Evolutionary conservation across 2,888 invertebrate species (phyloP), one percentile per base, ranked within the genome.

Genomic region (Amphipyra tragopoginis): DNA sequence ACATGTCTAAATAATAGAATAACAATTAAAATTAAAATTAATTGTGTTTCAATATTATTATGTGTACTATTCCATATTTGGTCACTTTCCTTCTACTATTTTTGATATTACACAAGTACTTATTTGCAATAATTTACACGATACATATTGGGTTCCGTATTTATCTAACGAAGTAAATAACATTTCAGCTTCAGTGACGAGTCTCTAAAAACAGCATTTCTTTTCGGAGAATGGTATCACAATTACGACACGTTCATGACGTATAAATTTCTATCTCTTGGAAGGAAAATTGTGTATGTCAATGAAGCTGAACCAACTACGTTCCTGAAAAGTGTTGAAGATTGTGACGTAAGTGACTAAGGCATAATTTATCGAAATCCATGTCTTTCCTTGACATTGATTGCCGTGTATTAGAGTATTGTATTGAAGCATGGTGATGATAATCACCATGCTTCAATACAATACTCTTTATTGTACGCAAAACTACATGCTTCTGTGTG

Each of bases 211-310:
- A 87, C 83, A 8, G 84, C 81, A 9, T 90, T 85, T 54, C n/a
- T 90, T 33, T 83, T 71, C 55, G 91, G 90, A 42, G 88, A 88
- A 65, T 92, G 92, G 92, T 89, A 85, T 74, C 91, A 90, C 68
- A 91, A 90, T 74, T 92, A 90, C 58, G 90, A 90, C 59, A 86
- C 84, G 1, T 92, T 91, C 61, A 88, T 88, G 81, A 88, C 89
- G 1, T 92, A 84, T 71, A 91, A 90, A 77, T 89, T 88, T 64
- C 72, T 93, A n/a, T 74, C 72, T 15, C 66, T 80, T 40, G 92
- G 92, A 50, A 86, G 84, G 58, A 90, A 82, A 80, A 77, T 91
- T 39, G 84, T 91, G 11, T 92, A 88, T 51, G 60, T 80, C 3
- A 76, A 84, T 36, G 73, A 83, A 0, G 62, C 79, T 0, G 72